Base-by-base conservation (phyloP, 2,888 invertebrate genomes). In the Antheraea yamamai region DNA sequence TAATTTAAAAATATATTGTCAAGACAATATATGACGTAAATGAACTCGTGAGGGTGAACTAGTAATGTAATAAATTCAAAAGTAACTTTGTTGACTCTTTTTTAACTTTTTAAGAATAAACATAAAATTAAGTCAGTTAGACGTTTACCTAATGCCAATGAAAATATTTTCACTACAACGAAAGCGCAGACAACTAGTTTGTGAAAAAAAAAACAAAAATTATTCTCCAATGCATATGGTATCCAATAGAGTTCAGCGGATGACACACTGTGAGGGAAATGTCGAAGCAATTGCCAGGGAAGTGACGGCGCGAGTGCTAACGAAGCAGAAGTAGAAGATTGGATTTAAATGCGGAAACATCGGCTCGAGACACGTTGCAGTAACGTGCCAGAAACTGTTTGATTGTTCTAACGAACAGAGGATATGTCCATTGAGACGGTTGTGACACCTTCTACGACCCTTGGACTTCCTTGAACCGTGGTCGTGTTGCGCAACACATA, bases 381-480 rank as follows among this genome's bases (percentile, higher is more conserved):
- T 39, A 73, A 70, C 75, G 68, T 75, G 68, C 75, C 23, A 70
- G 58, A 74, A 73, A 73, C 73, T 64, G 73, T 30, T 64, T 76
- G 75, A 70, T 72, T 75, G 75, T 71, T 64, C 51, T 35, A 74
- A 76, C 73, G 23, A 74, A 73, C 74, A 26, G 26, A 70, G 70
- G 70, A 70, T 39, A 23, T 39, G 70, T n/a, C 23, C 12, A 70
- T 70, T 70, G 70, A 70, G 39, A n/a, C n/a, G 35, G 10, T 70
- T 39, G n/a, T n/a, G 70, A 18, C 39, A 35, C 39, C 70, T 70
- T 70, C 39, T 20, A 20, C 39, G 70, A 70, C 70, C 70, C 39
- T 39, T 70, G 70, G n/a, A 39, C 70, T 70, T 70, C 70, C 70
- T 70, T 70, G 70, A 70, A 35, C 39, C 20, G 39, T n/a, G 2